These are phyloP conservation scores for Leucophenga varia DNA, from an alignment of 1,140 invertebrate species.

Conservation along the genomic window DNA sequence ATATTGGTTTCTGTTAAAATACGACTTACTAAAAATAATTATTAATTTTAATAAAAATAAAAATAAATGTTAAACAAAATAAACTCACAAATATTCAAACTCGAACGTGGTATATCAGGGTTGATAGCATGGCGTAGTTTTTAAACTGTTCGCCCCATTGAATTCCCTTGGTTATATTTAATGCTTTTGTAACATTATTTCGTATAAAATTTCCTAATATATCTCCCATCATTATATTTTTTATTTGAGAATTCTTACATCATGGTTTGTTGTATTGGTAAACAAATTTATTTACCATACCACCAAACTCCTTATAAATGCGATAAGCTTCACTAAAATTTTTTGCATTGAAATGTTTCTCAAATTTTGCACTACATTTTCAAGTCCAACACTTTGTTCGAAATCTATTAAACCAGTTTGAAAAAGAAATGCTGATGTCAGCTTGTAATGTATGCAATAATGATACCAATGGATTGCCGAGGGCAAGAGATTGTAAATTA, in stretches of 20 bases:
- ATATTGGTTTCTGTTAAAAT: constrained; percentile 66
- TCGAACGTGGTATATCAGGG: constrained; percentile 82
- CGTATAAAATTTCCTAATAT: constrained; percentile 70
- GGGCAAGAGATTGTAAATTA: no score
- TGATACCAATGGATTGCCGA: no score
- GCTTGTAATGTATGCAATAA: no score
- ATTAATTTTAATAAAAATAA: constrained; percentile 1
- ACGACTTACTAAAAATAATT: constrained; percentile 66
- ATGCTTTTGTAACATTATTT: constrained; percentile 63
- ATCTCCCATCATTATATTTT: constrained; percentile 36
- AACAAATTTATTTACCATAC: no score
- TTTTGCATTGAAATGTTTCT: no score
- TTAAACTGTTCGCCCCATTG: constrained; percentile 64
- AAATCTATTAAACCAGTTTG: constrained; percentile 64
- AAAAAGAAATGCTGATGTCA: constrained; percentile 68
- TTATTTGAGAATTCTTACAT: constrained; percentile 24
- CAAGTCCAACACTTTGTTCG: not conserved
- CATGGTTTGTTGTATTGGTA: no score
- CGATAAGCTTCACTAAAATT: not conserved
- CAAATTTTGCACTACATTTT: not conserved
- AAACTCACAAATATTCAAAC: constrained; percentile 64
- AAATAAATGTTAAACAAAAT: no score
- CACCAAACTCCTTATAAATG: no score
- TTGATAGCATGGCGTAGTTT: constrained; percentile 67
- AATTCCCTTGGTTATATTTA: constrained; percentile 64